These are phyloP conservation scores for Thera britannica DNA, from an alignment of 2,888 invertebrate species.

Conservation along the genomic window DNA sequence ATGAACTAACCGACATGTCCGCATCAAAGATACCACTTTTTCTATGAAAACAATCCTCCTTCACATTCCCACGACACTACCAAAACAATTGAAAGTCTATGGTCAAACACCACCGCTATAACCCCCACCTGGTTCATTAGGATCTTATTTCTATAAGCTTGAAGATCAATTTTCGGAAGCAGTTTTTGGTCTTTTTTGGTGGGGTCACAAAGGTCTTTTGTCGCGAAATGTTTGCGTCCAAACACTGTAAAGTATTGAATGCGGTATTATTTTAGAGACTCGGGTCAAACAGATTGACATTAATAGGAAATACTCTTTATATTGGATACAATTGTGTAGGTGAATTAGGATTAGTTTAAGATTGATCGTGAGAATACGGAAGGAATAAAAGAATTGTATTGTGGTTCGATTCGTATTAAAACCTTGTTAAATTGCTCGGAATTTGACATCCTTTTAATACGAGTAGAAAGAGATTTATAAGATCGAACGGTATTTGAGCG, in stretches of 20 bases:
- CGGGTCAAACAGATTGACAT: conserved; percentile 62
- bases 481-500: neutral
- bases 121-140: conserved; percentile 16
- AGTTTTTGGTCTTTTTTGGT: conserved; percentile 16
- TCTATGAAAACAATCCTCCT: conserved; percentile 56
- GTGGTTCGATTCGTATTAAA: conserved; percentile 38
- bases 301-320: conserved; percentile 18
- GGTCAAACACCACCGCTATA: conserved; percentile 45
- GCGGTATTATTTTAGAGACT: conserved; percentile 61
- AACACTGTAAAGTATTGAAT: conserved; percentile 54
- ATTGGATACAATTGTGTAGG: conserved; percentile 52
- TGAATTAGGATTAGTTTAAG: conserved; percentile 47
- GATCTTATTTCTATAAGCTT: conserved; percentile 10
- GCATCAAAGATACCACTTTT: conserved; percentile 61
- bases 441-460: conserved; percentile 29
- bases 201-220: conserved; percentile 49
- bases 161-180: conserved; percentile 40
- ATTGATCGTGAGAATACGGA: conserved; percentile 59
- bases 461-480: conserved; percentile 10
- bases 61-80: conserved; percentile 70
- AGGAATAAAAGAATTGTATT: conserved; percentile 29
- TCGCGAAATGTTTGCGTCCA: conserved; percentile 58
- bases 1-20: conserved; percentile 72
- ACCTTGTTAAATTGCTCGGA: conserved; percentile 39
- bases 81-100: conserved; percentile 70